phyloP scores from a whole-genome alignment of 2,888 invertebrate species.

The Calliscelio sp. region DNA sequence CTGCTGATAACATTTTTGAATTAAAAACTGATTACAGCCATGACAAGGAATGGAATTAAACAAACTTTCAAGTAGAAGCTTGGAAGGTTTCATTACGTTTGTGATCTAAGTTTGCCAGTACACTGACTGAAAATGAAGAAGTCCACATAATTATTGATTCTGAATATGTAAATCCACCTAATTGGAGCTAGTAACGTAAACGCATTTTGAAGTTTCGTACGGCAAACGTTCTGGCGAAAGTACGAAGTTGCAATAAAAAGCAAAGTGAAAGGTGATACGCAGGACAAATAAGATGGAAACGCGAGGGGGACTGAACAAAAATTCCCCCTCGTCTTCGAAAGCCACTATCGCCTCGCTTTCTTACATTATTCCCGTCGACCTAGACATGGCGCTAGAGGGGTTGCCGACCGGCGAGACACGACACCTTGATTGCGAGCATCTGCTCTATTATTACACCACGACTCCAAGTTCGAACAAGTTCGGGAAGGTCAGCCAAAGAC shows the following conservation, averaged over 20 bases:
- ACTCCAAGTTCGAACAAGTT: conserved; percentile 70
- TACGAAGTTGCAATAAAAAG: conserved; percentile 62
- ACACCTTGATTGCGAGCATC: conserved; percentile 82
- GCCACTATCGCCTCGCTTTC: conserved; percentile 72
- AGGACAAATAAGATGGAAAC: conserved; percentile 58
- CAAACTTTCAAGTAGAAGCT: too few species aligned
- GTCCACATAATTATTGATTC: too few species aligned
- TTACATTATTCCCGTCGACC: conserved; percentile 78
- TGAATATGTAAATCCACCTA: too few species aligned
- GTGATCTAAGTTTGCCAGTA: too few species aligned
- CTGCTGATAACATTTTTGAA: too few species aligned
- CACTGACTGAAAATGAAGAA: too few species aligned
- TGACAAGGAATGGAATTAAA: too few species aligned
- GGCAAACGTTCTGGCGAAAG: conserved; percentile 29
- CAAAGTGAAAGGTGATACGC: conserved; percentile 54
- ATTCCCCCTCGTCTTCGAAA: conserved; percentile 68
- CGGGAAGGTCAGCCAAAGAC: conserved; percentile 72
- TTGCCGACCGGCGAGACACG: conserved; percentile 77
- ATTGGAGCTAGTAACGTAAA: too few species aligned
- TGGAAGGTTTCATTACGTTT: too few species aligned
- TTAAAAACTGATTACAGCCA: too few species aligned
- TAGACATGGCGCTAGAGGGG: conserved; percentile 78
- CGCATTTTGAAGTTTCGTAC: conserved; percentile 4
- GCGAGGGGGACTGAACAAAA: conserved; percentile 54
- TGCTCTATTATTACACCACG: conserved; percentile 75